Evolutionary conservation across 2,888 invertebrate species (phyloP), one percentile per base, ranked within the genome.

Genomic region (Schizotus pectinicornis): DNA sequence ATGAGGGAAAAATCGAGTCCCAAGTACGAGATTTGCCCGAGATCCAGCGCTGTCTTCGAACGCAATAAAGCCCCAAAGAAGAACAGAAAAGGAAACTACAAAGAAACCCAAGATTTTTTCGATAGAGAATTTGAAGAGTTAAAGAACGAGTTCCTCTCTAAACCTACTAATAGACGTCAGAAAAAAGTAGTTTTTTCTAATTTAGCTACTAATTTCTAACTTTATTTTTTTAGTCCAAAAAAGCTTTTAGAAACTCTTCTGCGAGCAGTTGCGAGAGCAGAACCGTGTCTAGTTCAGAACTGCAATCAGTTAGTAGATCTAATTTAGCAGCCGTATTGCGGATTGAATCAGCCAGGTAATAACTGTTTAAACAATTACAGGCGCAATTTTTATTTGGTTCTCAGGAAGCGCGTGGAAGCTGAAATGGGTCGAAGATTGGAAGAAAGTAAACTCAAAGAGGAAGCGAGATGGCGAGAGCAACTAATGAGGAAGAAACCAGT

Each of bases 241-340:
- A 47, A 7, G 14, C 8, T 9, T 31, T 6, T 22, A 50, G 45
- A 46, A 56, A 72, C 52, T 74, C 73, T 33, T 74, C 75, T 1
- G 73, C 75, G 8, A 69, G 72, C 22, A 76, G 75, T 49, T 74
- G 73, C 5, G 69, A 67, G 2, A 71, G 67, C 11, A 70, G 70
- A 56, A 74, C 77, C 1, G 67, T 68, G 13, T 78, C 78, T n/a
- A 77, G 77, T 30, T 62, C 73, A 11, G 78, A 82, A 74, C 62
- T 81, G 72, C 67, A 80, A 72, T 65, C 83, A 70, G 39, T 85
- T 73, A 79, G 84, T 80, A 55, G 85, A 77, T 86, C 86, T 1
- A 90, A 90, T 72, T 79, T 89, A 63, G 89, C 89, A 6, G 88
- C 89, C 2, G 79, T 89, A 47, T 75, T 90, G 31, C 80, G 89